A percentile compares a stretch with the other conserved stretches of the same genome.
Evolutionary conservation across 2,888 invertebrate species (phyloP).

Genomic region (Ophioninae sp.): DNA sequence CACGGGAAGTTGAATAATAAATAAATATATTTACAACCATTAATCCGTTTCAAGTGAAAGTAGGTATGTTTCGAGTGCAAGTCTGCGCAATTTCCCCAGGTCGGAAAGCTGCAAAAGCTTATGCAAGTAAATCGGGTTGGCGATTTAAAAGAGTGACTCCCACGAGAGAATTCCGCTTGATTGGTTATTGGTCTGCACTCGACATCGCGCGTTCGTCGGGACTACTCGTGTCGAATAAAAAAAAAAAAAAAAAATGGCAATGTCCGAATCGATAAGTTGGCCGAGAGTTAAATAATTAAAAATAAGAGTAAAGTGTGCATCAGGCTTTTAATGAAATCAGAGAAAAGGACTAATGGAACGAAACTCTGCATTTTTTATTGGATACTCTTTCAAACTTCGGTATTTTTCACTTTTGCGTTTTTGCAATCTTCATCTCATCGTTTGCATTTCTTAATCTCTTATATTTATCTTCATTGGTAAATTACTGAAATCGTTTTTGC

Average conservation of each 20-base stretch:
- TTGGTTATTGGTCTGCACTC: constrained; percentile 16
- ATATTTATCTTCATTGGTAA: background rate
- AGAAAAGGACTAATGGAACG: constrained; percentile 37
- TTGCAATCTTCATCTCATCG: background rate
- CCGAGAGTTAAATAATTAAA: constrained; percentile 1
- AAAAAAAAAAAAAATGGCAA: constrained; percentile 35
- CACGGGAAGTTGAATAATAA: background rate
- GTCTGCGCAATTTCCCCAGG: too few species aligned
- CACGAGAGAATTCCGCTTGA: constrained; percentile 25
- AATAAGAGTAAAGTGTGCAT: constrained; percentile 37
- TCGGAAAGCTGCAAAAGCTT: background rate
- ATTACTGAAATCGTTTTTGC: too few species aligned
- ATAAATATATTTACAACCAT: background rate
- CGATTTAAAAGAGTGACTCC: constrained; percentile 14
- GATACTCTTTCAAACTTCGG: constrained; percentile 1
- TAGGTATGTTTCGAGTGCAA: too few species aligned
- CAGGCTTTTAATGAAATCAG: constrained; percentile 44
- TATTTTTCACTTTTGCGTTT: constrained; percentile 21
- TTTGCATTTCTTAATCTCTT: constrained; percentile 40
- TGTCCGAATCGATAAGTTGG: constrained; percentile 24
- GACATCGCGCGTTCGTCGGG: background rate
- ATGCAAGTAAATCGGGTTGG: constrained; percentile 14
- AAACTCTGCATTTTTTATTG: constrained; percentile 15
- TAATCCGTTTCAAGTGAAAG: background rate
- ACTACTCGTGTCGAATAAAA: constrained; percentile 10